Conservation (phyloP, 2,113 vertebrate genomes). For the Chunga burmeisteri region DNA sequence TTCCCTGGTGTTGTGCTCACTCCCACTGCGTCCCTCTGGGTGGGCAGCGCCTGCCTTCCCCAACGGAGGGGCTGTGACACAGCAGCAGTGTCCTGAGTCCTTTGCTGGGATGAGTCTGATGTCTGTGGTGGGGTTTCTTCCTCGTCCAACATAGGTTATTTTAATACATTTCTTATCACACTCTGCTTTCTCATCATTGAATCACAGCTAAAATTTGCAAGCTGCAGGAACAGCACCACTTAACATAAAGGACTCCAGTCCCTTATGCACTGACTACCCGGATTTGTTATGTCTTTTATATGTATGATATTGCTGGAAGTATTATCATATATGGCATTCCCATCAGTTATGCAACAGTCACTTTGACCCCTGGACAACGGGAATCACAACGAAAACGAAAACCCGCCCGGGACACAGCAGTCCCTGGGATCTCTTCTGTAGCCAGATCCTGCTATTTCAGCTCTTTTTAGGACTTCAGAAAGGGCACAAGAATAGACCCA, state of each 20-base stretch:
- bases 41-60: background rate
- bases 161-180: background rate
- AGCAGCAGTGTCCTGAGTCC: background rate
- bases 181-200: background rate
- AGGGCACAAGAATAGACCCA: background rate
- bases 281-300: background rate
- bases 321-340: background rate
- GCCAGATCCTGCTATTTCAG: background rate
- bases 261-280: background rate
- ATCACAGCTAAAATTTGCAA: background rate
- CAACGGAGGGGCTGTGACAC: background rate
- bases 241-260: rapidly evolving
- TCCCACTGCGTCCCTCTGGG: too few species aligned
- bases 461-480: background rate
- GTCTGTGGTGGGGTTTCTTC: background rate
- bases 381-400: background rate
- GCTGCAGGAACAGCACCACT: background rate
- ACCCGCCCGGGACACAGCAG: background rate
- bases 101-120: background rate
- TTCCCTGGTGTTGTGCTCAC: background rate
- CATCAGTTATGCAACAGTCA: too few species aligned
- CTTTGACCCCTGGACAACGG: background rate
- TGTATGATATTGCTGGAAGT: too few species aligned
- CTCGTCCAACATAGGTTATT: background rate
- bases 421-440: background rate